Base-by-base conservation (phyloP, 2,888 invertebrate genomes). In the Oxyscelio sp. region DNA sequence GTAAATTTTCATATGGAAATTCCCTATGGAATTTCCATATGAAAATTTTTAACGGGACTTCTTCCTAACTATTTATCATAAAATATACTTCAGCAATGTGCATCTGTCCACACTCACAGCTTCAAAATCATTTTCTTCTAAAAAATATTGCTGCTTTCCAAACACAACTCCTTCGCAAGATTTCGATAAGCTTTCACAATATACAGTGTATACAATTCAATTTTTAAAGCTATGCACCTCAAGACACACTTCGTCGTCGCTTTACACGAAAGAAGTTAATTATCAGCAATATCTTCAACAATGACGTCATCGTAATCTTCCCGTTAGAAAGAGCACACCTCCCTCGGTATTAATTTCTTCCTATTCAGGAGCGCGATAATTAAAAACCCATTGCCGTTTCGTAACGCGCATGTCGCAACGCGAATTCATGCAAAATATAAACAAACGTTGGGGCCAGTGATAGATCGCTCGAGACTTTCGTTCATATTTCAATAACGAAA, bases 401-500 rank as follows among this genome's bases (percentile, higher is more conserved):
- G 50, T 50, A 71, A 61, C 15, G 22, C 40, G 9, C 59, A 6
- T 65, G 59, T 63, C 63, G 77, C 43, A 58, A 68, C 61, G 43
- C 59, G 34, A 59, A 66, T 59, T 66, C 58, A 66, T 58, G 65
- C 65, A 40, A 77, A 77, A 52, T 27, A 54, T 54, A 78, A 78
- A 78, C 68, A 78, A 68, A 68, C 77, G 68, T 66, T 66, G 56
- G 34, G 38, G 22, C 58, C 50, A 68, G 45, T 68, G 68, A 78
- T 68, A 50, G 68, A 78, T 78, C 34, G 56, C 21, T 15, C 11
- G 15, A n/a, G 22, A 11, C 21, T 21, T 38, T 34, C 65, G 24
- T 75, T 75, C 75, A 75, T 75, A 66, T 59, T 68, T 68, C 66
- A 77, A 58, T 50, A 59, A 17, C 50, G n/a, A 52, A 66, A 54